Conservation (phyloP, 2,888 invertebrate species). For the Nemurella pictetii region DNA sequence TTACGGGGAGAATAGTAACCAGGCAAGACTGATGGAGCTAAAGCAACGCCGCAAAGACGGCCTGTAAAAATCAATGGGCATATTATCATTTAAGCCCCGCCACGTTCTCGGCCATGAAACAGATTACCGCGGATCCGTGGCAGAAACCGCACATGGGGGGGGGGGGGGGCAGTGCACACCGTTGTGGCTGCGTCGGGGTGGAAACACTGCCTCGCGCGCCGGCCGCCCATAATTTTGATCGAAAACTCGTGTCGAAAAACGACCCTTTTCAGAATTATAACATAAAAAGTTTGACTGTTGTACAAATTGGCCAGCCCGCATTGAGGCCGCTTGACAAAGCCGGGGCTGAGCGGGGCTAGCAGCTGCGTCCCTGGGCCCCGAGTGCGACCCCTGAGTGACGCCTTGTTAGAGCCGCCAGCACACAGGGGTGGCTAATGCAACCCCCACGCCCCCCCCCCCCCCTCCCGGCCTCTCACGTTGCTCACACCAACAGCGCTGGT, state of each 20-base stretch:
- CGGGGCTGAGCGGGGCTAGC: neutral
- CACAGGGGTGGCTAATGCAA: conserved; percentile 21
- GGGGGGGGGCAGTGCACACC: too few relatives aligned
- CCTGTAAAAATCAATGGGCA: conserved; percentile 37
- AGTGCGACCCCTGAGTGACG: conserved; percentile 29
- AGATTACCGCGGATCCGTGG: too few relatives aligned
- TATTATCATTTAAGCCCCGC: conserved; percentile 29
- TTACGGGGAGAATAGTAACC: conserved; percentile 17
- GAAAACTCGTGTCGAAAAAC: conserved; percentile 30
- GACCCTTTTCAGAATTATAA: conserved; percentile 28
- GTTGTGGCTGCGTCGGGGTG: neutral
- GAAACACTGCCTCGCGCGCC: neutral
- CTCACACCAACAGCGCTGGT: neutral
- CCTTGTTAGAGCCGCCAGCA: conserved; percentile 33
- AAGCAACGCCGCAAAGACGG: too few relatives aligned
- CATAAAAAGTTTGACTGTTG: conserved; percentile 31
- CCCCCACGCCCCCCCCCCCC: neutral
- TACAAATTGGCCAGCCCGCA: conserved; percentile 30
- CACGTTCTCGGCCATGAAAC: neutral
- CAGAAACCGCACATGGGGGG: neutral
- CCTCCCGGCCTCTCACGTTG: too few relatives aligned
- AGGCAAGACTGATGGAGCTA: too few relatives aligned
- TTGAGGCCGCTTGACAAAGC: conserved; percentile 23
- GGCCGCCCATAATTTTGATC: conserved; percentile 26
- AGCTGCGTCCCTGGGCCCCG: conserved; percentile 12